phyloP scores from a whole-genome alignment of 2,113 vertebrate species.

The Hypanus sabinus region DNA sequence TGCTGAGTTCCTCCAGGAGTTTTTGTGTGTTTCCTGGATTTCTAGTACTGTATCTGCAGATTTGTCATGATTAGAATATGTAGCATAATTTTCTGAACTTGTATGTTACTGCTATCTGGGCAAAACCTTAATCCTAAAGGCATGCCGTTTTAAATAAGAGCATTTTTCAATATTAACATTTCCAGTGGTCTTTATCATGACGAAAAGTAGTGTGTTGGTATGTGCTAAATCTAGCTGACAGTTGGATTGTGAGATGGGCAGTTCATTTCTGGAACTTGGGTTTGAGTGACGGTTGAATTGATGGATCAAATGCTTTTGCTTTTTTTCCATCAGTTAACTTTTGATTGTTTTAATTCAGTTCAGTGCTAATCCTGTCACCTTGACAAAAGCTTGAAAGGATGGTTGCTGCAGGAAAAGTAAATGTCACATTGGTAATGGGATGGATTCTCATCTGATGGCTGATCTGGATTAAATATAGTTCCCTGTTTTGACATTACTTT shows the following conservation, averaged over 20 bases:
- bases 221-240: background rate
- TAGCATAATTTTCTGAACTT: background rate
- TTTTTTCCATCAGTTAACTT: background rate
- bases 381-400: background rate
- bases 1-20: no score
- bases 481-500: background rate
- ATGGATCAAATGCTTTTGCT: background rate
- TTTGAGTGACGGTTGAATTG: background rate
- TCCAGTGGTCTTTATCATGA: background rate
- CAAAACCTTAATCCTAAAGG: conserved; percentile 1
- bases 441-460: background rate
- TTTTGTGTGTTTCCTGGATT: no score
- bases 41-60: no score
- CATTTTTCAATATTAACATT: background rate
- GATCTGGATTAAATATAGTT: background rate
- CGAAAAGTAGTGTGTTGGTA: background rate
- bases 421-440: background rate
- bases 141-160: background rate
- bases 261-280: background rate
- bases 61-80: background rate
- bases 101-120: background rate
- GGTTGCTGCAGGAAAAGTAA: background rate
- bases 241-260: background rate
- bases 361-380: background rate
- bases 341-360: background rate